These are phyloP conservation scores for Heteropelma amictum DNA, from an alignment of 2,888 invertebrate species.

Conservation along the genomic window DNA sequence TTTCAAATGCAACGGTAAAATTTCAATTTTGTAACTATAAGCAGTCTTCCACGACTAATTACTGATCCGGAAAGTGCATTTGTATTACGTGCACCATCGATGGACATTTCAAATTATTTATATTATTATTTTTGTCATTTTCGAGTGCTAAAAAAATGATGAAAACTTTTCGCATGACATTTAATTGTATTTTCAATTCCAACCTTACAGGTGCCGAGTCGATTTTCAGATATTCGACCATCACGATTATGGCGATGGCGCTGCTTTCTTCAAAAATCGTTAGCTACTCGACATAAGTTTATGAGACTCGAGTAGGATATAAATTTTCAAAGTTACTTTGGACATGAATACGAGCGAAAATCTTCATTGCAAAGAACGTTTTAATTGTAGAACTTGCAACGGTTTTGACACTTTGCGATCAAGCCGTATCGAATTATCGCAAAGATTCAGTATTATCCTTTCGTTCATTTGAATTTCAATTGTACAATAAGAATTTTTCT, in stretches of 20 bases:
- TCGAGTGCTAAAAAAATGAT: no score
- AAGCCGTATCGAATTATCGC: no score
- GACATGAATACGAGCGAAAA: background rate
- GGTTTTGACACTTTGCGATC: background rate
- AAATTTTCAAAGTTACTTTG: background rate
- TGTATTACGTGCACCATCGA: no score
- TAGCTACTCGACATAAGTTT: constrained; percentile 37
- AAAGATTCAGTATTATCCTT: no score
- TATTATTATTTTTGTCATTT: no score
- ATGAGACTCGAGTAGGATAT: background rate
- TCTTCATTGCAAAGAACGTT: background rate
- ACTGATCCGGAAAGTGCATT: no score
- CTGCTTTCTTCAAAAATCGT: constrained; percentile 27
- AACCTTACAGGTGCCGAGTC: constrained; percentile 31
- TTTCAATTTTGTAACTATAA: constrained; percentile 12
- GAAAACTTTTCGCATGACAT: no score
- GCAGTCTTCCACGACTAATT: background rate
- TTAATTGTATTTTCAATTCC: background rate
- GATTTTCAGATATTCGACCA: constrained; percentile 36
- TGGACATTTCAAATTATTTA: no score
- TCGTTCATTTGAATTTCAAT: no score
- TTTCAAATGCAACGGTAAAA: constrained; percentile 82
- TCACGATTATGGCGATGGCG: constrained; percentile 28
- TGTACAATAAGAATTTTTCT: no score
- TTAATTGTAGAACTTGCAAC: background rate